phyloP scores from a whole-genome alignment of 1,140 invertebrate species.

The Zaprionus gabonicus region DNA sequence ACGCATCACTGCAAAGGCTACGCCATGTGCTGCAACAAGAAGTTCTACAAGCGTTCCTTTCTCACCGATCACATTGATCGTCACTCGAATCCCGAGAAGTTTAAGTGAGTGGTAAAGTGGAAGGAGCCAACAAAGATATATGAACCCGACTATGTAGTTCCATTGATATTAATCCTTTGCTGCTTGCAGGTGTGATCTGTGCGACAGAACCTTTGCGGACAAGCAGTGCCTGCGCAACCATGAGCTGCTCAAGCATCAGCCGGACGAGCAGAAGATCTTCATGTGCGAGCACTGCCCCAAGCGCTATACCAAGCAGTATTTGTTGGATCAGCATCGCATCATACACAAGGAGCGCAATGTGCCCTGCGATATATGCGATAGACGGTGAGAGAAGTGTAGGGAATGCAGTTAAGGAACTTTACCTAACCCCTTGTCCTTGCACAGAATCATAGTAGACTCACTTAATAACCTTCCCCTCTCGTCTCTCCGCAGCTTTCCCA shows the following conservation, averaged over 20 bases:
- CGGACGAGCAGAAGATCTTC: slow-evolving; percentile 70
- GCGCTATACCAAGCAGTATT: slow-evolving; percentile 71
- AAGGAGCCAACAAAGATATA: slow-evolving; percentile 12
- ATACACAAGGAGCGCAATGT: slow-evolving; percentile 72
- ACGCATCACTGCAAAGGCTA: slow-evolving; percentile 69
- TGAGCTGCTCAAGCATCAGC: slow-evolving; percentile 72
- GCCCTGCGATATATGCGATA: slow-evolving; percentile 63
- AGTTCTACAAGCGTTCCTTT: slow-evolving; percentile 74
- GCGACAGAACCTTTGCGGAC: slow-evolving; percentile 70
- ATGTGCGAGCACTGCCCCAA: slow-evolving; percentile 73
- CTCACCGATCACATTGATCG: slow-evolving; percentile 78
- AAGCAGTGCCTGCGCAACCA: slow-evolving; percentile 79
- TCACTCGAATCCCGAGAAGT: slow-evolving; percentile 73
- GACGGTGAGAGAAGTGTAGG: slow-evolving; percentile 49
- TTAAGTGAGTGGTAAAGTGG: slow-evolving; percentile 78
- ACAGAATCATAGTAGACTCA: too few species aligned
- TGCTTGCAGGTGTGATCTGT: slow-evolving; percentile 61
- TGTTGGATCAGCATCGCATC: slow-evolving; percentile 70
- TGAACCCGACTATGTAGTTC: neutral
- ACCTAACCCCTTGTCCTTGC: too few species aligned
- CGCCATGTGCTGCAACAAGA: slow-evolving; percentile 76
- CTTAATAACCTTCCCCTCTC: neutral
- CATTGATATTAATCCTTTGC: neutral
- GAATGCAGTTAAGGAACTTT: neutral
- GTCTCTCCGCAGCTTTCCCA: slow-evolving; percentile 54